Evolutionary conservation across 1,140 invertebrate species (phyloP).

Genomic region (Pseudomyrmex gracilis): DNA sequence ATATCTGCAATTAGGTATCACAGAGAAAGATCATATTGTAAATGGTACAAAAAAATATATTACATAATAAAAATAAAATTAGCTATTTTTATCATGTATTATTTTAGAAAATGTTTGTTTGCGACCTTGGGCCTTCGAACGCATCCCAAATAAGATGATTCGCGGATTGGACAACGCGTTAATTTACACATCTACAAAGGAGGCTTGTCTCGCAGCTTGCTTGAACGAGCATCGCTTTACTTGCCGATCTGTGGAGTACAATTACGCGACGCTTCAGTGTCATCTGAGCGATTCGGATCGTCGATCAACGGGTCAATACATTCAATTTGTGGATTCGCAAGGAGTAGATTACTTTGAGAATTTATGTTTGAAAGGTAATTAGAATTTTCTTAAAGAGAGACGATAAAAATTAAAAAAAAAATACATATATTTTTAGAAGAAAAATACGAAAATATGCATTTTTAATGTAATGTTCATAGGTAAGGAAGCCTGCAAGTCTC

Average conservation of each 20-base stretch:
- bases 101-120: conserved; percentile 94
- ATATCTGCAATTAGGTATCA: background rate
- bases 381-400: background rate
- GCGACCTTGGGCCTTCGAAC: conserved; percentile 96
- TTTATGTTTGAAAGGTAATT: conserved; percentile 93
- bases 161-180: conserved; percentile 95
- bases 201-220: conserved; percentile 96
- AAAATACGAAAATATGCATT: background rate
- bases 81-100: conserved; percentile 25
- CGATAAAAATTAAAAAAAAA: background rate
- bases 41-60: background rate
- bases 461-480: conserved; percentile 78
- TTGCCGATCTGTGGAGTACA: conserved; percentile 96
- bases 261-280: conserved; percentile 96
- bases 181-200: conserved; percentile 97
- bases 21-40: background rate
- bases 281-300: conserved; percentile 95
- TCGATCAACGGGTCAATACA: conserved; percentile 92
- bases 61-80: background rate
- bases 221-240: conserved; percentile 96
- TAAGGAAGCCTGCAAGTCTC: conserved; percentile 93
- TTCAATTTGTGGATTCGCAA: conserved; percentile 94
- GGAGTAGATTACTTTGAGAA: conserved; percentile 98
- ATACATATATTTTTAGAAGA: background rate
- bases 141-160: conserved; percentile 96